Conservation (phyloP, 2,888 invertebrate species). For the Tupiocoris notatus region DNA sequence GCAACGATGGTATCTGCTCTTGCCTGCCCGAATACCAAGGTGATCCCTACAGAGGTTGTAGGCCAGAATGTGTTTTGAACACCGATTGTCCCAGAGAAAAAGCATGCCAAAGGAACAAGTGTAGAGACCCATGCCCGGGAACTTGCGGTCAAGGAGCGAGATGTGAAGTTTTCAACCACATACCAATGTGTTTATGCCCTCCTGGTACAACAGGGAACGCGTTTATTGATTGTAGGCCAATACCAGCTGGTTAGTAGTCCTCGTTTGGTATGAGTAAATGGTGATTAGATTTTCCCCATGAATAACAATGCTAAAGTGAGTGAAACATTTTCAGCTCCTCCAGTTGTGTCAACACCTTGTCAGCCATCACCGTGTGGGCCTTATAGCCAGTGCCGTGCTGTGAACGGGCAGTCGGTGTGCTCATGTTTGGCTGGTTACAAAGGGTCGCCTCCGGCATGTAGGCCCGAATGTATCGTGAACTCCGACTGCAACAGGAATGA, state of each 20-base stretch:
- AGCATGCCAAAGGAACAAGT: slow-evolving; percentile 70
- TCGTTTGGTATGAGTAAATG: no score
- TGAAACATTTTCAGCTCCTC: slow-evolving; percentile 43
- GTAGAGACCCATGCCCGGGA: slow-evolving; percentile 68
- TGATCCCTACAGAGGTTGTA: slow-evolving; percentile 69
- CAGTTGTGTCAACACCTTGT: slow-evolving; percentile 54
- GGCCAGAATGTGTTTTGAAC: slow-evolving; percentile 77
- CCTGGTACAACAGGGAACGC: slow-evolving; percentile 67
- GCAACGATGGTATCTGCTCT: slow-evolving; percentile 71
- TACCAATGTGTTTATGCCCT: slow-evolving; percentile 69
- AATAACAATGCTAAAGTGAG: background rate
- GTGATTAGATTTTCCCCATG: no score
- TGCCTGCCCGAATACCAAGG: slow-evolving; percentile 71
- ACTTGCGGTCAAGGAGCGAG: slow-evolving; percentile 66
- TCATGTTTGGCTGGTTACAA: slow-evolving; percentile 69
- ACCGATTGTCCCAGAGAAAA: slow-evolving; percentile 63
- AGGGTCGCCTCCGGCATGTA: slow-evolving; percentile 69
- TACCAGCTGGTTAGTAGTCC: slow-evolving; percentile 39
- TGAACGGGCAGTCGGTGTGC: slow-evolving; percentile 71
- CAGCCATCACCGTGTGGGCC: slow-evolving; percentile 56
- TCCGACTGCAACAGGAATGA: slow-evolving; percentile 69
- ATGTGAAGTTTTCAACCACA: slow-evolving; percentile 69
- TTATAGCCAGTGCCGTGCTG: slow-evolving; percentile 67
- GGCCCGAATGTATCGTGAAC: slow-evolving; percentile 57
- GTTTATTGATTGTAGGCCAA: slow-evolving; percentile 53